phyloP scores from a whole-genome alignment of 30 jellyfish, hydroid and myxozoan genomes.

The Cassiopea andromeda region DNA sequence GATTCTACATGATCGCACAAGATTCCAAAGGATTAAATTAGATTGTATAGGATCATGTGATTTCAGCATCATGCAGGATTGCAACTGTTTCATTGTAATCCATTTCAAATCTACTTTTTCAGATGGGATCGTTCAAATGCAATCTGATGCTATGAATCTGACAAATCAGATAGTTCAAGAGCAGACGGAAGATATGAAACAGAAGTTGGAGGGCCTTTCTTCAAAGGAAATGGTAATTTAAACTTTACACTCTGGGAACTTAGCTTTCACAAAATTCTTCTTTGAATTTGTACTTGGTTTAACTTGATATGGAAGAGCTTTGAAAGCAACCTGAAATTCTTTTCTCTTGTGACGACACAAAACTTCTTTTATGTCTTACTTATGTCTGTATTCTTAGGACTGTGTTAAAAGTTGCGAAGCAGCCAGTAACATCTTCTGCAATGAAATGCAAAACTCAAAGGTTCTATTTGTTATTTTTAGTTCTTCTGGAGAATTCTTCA shows the following conservation, averaged over 20 bases:
- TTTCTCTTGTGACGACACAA: too few relatives aligned
- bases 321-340: too few relatives aligned
- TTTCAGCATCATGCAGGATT: too few relatives aligned
- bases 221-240: background rate
- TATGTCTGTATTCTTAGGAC: conserved; percentile 21
- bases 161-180: conserved; percentile 51
- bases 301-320: too few relatives aligned
- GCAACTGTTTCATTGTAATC: too few relatives aligned
- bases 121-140: conserved; percentile 46
- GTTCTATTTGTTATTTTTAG: background rate
- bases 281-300: too few relatives aligned
- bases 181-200: conserved; percentile 29
- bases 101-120: background rate
- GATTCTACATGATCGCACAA: too few relatives aligned
- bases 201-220: conserved; percentile 29
- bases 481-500: background rate
- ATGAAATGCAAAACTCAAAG: conserved; percentile 22
- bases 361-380: too few relatives aligned
- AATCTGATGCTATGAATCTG: conserved; percentile 33
- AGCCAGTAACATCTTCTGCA: conserved; percentile 8
- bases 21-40: too few relatives aligned
- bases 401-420: conserved; percentile 3
- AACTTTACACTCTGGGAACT: too few relatives aligned
- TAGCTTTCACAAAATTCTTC: too few relatives aligned
- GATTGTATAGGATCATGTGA: too few relatives aligned